Evolutionary conservation across 2,797 vertebrate genomes (phyloP).

Genomic region (Leptoclinus maculatus): DNA sequence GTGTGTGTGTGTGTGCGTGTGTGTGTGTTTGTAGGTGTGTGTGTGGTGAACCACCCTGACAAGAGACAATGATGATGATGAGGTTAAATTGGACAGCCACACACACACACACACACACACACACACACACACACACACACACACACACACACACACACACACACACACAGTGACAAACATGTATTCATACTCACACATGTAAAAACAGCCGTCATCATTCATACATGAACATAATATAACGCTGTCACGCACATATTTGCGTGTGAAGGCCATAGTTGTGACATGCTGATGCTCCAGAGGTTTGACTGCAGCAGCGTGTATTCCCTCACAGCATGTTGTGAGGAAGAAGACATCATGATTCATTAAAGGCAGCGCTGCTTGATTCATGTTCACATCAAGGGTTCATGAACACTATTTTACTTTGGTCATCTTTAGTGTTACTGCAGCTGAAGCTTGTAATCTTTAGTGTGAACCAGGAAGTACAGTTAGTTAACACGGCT

Average conservation of each 20-base stretch:
- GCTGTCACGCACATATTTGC: not conserved
- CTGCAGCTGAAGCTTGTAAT: not conserved
- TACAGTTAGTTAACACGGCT: not conserved
- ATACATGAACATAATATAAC: constrained; percentile 8
- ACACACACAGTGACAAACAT: not conserved
- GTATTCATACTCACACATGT: not conserved
- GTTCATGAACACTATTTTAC: not conserved
- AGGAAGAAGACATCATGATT: not conserved
- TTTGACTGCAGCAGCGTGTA: not conserved
- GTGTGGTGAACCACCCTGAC: too few relatives aligned
- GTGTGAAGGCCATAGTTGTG: not conserved
- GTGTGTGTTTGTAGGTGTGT: too few relatives aligned
- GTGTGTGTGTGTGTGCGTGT: too few relatives aligned
- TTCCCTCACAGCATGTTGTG: constrained; percentile 12
- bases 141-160: not conserved
- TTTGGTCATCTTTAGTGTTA: too few relatives aligned
- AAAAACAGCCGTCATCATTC: not conserved
- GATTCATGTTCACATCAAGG: constrained; percentile 11
- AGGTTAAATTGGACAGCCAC: too few relatives aligned
- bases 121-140: not conserved
- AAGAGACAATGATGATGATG: too few relatives aligned
- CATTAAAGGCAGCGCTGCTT: not conserved
- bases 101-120: not conserved
- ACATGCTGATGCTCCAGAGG: constrained; percentile 4
- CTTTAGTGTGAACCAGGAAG: not conserved